These are phyloP conservation scores for Hoplias malabaricus DNA, from an alignment of 2,113 vertebrate species.

Conservation along the genomic window DNA sequence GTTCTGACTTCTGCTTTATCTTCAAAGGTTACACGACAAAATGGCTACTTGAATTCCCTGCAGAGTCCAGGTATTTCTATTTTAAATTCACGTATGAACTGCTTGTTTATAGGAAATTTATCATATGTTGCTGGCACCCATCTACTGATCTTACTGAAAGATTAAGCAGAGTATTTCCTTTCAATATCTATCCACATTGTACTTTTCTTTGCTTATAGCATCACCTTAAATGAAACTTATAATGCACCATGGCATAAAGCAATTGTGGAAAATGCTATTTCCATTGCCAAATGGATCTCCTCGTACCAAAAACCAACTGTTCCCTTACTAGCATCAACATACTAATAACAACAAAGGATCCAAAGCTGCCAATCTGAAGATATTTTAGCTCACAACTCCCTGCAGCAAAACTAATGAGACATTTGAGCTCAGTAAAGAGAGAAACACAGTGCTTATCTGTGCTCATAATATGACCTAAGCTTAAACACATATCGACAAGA, in stretches of 20 bases:
- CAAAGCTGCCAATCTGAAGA: not conserved
- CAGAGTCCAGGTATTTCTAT: slow-evolving; percentile 60
- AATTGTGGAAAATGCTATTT: not conserved
- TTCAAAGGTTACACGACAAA: slow-evolving; percentile 57
- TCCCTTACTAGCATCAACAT: not conserved
- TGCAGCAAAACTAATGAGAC: slow-evolving; percentile 13
- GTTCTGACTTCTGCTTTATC: slow-evolving; percentile 6
- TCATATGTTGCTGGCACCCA: not conserved
- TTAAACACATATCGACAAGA: slow-evolving; percentile 19
- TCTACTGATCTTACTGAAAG: not conserved
- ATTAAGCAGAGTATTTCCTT: not conserved
- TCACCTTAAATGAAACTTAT: not conserved
- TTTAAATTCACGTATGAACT: not conserved
- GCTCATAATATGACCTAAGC: slow-evolving; percentile 29
- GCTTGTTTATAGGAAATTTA: not conserved
- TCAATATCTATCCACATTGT: not conserved
- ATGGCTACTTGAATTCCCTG: slow-evolving; percentile 52
- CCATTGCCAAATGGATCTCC: slow-evolving; percentile 11
- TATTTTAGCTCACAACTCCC: not conserved
- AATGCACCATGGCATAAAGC: not conserved
- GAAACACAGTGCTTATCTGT: slow-evolving; percentile 17
- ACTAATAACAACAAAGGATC: slow-evolving; percentile 4
- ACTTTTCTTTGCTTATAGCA: not conserved
- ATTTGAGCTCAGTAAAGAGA: not conserved
- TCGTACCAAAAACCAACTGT: slow-evolving; percentile 20